These are phyloP conservation scores for Lophotriccus pileatus DNA, from an alignment of 2,797 vertebrate genomes.

Conservation along the genomic window DNA sequence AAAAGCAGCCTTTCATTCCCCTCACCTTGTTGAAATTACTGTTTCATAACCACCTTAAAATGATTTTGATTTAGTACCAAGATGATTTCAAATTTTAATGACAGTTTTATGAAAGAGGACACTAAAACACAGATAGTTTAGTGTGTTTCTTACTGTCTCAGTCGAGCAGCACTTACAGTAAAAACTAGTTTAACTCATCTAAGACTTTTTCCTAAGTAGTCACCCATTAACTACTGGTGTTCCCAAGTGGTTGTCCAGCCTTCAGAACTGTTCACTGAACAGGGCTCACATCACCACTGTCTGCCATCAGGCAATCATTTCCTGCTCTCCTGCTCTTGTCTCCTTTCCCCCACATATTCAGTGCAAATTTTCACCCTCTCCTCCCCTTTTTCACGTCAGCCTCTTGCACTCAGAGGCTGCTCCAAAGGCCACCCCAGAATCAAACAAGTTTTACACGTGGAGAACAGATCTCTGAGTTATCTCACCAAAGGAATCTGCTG, in stretches of 20 bases:
- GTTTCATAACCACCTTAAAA: not conserved
- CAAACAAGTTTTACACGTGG: not conserved
- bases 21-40: not conserved
- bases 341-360: not conserved
- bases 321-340: not conserved
- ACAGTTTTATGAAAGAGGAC: not conserved
- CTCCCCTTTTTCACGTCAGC: not conserved
- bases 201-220: not conserved
- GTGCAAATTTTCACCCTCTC: not conserved
- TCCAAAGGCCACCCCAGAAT: not conserved
- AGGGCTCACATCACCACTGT: not conserved
- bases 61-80: not conserved
- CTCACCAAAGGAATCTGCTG: slow-evolving; percentile 1
- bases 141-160: not conserved
- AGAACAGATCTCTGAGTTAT: slow-evolving; percentile 16
- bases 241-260: not conserved
- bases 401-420: not conserved
- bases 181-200: not conserved
- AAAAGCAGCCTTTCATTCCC: not conserved
- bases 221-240: not conserved
- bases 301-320: not conserved
- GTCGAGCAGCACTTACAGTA: not conserved
- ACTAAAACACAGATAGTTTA: not conserved
- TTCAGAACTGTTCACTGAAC: not conserved
- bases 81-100: not conserved